Base-by-base conservation (phyloP, 2,888 invertebrate genomes). In the Kryphioiulus occultus region DNA sequence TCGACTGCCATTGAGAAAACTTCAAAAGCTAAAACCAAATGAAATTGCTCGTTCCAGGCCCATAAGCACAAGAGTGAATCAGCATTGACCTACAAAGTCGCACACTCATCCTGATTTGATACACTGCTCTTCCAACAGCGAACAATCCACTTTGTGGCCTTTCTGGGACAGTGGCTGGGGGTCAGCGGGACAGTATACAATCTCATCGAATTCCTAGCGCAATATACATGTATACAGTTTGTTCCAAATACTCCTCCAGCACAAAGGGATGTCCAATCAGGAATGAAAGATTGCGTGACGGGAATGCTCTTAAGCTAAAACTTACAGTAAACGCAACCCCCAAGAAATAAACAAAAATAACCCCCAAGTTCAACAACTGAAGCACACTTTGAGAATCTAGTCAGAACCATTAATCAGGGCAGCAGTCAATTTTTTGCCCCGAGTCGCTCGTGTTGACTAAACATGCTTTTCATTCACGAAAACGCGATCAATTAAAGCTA, bases 1-100 rank as follows among this genome's bases (percentile, higher is more conserved):
- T 68, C n/a, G 68, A 68, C 68, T 26, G 68, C 68, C n/a, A 68
- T 68, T 68, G 68, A 68, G 68, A 68, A 68, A 68, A 68, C 68
- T 68, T 68, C 68, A 68, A 68, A 68, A 26, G 68, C 68, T 68
- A 68, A 68, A 68, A 68, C 68, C 68, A 68, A 68, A 68, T 68
- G 68, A 26, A 68, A 68, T 68, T 68, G 26, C 68, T 12, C 26
- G 68, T 12, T n/a, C 26, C 26, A 68, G 10, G 53, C 53, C n/a
- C n/a, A 3, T 19, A 53, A 53, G 53, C 53, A n/a, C 53, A 9
- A 12, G 19, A n/a, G 53, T 15, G 53, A 53, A n/a, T n/a, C 53
- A 53, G 7, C 19, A 53, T 53, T n/a, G 53, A 53, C 53, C 68
- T 68, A 68, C 12, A 68, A 53, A 68, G 68, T n/a, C 26, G 4